phyloP scores from a whole-genome alignment of 2,113 vertebrate species.

The Thymallus thymallus region DNA sequence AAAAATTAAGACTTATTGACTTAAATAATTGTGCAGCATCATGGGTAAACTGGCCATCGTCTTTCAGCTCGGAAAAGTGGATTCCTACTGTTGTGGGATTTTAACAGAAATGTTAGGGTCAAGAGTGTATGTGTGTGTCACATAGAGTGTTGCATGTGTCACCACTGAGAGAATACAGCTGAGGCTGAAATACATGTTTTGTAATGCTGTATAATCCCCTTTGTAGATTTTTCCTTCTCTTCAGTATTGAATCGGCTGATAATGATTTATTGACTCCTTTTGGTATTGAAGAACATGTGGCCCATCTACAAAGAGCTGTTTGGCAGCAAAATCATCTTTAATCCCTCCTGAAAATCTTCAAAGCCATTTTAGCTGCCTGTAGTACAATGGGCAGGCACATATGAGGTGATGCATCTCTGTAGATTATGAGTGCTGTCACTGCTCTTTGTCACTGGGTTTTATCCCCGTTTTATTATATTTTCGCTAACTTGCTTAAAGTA shows the following conservation, averaged over 20 bases:
- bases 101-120: not conserved
- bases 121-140: conserved; percentile 12
- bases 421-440: no score
- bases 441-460: no score
- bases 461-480: no score
- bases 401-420: no score
- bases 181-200: conserved; percentile 25
- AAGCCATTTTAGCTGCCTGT: conserved; percentile 9
- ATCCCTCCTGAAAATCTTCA: conserved; percentile 52
- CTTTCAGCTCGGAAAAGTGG: not conserved
- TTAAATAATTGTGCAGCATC: no score
- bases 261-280: conserved; percentile 58
- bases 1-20: no score
- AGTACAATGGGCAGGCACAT: no score
- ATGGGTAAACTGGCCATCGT: no score
- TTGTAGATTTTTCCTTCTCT: conserved; percentile 46
- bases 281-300: conserved; percentile 42
- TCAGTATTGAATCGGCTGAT: conserved; percentile 37
- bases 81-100: not conserved
- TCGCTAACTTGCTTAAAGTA: no score
- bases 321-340: conserved; percentile 45
- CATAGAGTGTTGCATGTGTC: not conserved
- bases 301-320: conserved; percentile 38
- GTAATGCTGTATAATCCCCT: conserved; percentile 42
- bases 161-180: conserved; percentile 10